Evolutionary conservation across 1,140 invertebrate genomes (phyloP), one percentile per base, ranked within the genome.

Genomic region (Brachystomella parvula): DNA sequence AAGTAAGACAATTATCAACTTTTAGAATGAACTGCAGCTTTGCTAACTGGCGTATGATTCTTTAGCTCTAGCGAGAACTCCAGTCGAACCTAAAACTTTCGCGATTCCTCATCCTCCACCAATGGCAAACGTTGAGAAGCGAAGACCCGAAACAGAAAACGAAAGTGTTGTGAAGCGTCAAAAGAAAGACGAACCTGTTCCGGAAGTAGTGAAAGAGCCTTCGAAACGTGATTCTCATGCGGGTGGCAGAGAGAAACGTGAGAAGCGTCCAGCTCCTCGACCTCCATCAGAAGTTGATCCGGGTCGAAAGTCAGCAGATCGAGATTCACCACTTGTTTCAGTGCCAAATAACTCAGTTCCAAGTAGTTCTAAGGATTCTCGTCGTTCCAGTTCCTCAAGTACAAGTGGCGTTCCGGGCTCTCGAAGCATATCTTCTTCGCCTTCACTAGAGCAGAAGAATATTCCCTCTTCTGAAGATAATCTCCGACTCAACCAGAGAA

Each of bases 251-350:
- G 17, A 69, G 69, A 65, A 53, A 26, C 49, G 49, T 6, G 85
- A 87, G 69, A 88, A 88, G 76, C 85, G 86, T 49, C 86, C 85
- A 62, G 86, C 86, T 49, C 87, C 86, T 1, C 81, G 81, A 31
- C 86, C 84, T 59, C 84, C 84, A 28, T 61, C 65, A 21, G 65
- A 70, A 66, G 30, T 61, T 49, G 63, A 47, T 56, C 33, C 28
- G 6, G 58, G 29, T n/a, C 26, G 44, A 32, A 62, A 62, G 21
- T 28, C 21, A 9, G 47, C n/a, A 31, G 6, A 33, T 21, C 47
- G 56, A 59, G 62, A 58, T 47, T 57, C 33, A 57, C 44, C 65
- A 56, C 35, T 28, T 63, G 57, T 21, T 59, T 26, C 31, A 60
- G 31, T 61, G 35, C 60, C 60, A 61, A 39, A 33, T 44, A 61